Conservation (phyloP, 2,888 invertebrate species). For the Platerodrilus igneus region DNA sequence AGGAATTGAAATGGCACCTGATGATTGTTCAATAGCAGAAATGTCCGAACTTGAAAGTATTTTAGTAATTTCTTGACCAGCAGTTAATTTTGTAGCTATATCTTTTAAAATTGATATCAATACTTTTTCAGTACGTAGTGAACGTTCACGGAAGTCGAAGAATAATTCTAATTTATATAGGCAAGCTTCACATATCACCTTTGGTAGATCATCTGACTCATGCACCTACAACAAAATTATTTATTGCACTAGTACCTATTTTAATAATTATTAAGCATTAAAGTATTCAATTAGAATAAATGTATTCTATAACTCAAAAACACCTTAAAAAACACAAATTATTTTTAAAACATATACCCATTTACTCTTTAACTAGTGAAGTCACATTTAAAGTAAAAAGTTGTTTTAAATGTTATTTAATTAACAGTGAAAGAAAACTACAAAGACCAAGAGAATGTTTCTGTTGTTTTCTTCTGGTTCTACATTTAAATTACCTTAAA, state of each 20-base stretch:
- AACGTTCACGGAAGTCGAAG: conserved; percentile 55
- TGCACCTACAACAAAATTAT: conserved; percentile 48
- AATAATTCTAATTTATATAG: conserved; percentile 55
- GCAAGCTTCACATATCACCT: conserved; percentile 56
- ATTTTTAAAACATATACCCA: too few species aligned
- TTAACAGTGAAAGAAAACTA: too few species aligned
- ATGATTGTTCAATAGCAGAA: conserved; percentile 32
- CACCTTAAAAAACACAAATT: too few species aligned
- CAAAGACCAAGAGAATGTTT: too few species aligned
- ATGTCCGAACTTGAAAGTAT: conserved; percentile 25
- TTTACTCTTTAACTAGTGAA: too few species aligned
- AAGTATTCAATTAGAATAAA: too few species aligned
- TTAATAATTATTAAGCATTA: conserved; percentile 1
- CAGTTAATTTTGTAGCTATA: conserved; percentile 27
- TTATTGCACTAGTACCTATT: neutral
- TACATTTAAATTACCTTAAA: too few species aligned
- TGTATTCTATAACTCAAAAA: too few species aligned
- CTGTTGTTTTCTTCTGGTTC: too few species aligned
- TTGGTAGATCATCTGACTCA: conserved; percentile 54
- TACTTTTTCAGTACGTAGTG: conserved; percentile 52
- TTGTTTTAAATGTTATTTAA: too few species aligned
- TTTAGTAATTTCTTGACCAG: conserved; percentile 25
- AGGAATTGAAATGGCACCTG: conserved; percentile 39
- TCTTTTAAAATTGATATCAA: conserved; percentile 46
- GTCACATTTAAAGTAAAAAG: too few species aligned